These are phyloP conservation scores for Carduelis carduelis DNA, from an alignment of 2,797 vertebrate genomes.

Conservation along the genomic window DNA sequence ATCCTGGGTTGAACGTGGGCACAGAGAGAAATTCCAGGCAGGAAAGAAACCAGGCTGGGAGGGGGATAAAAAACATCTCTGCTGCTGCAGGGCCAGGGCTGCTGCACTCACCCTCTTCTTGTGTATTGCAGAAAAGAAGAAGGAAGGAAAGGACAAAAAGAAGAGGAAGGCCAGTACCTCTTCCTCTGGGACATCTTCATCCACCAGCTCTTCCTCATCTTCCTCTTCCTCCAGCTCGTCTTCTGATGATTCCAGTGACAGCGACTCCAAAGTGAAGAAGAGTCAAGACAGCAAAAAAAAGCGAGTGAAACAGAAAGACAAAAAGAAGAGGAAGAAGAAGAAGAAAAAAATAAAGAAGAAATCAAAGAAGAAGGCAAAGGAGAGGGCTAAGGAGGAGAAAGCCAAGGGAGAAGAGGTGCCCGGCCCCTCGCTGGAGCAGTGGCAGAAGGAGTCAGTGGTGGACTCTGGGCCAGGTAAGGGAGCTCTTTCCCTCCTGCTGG, in stretches of 20 bases:
- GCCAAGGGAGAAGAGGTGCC: constrained; percentile 61
- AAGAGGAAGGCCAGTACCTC: constrained; percentile 76
- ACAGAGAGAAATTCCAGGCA: background rate
- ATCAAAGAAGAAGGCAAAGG: constrained; percentile 67
- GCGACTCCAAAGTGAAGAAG: constrained; percentile 71
- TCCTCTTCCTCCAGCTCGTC: constrained; percentile 76
- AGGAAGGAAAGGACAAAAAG: constrained; percentile 70
- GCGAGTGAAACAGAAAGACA: constrained; percentile 74
- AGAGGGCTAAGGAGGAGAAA: constrained; percentile 53
- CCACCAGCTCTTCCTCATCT: constrained; percentile 65
- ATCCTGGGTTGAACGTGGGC: fast-evolving
- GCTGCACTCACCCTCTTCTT: background rate
- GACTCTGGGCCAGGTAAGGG: constrained; percentile 85
- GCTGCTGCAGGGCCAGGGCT: background rate
- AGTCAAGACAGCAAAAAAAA: constrained; percentile 78
- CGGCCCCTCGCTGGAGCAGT: constrained; percentile 82
- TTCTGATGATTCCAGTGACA: constrained; percentile 74
- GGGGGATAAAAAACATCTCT: background rate
- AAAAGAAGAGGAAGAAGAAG: constrained; percentile 64
- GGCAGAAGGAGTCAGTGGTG: constrained; percentile 81
- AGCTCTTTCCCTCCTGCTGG: background rate
- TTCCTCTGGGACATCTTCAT: constrained; percentile 75
- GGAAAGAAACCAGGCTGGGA: background rate
- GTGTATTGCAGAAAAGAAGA: constrained; percentile 76
- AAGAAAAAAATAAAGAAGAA: constrained; percentile 70